Conservation (phyloP, 2,113 vertebrate genomes). For the Nothobranchius kuhntae region DNA sequence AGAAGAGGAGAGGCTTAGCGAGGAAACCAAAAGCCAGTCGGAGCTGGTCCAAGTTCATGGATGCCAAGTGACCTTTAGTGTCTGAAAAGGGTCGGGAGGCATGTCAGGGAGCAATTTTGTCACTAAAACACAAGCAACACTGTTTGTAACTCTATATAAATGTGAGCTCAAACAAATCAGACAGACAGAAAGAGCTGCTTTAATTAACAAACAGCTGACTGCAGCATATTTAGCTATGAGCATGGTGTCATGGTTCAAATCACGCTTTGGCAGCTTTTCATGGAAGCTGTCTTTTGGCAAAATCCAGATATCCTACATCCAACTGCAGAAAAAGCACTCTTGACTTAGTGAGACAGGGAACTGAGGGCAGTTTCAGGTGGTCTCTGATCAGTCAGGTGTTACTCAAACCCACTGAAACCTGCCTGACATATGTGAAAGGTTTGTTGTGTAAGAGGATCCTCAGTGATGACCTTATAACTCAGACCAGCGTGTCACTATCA, state of each 20-base stretch:
- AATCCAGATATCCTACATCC: constrained; percentile 11
- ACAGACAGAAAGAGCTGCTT: constrained; percentile 23
- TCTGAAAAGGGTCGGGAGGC: neutral
- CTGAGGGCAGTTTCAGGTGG: constrained; percentile 12
- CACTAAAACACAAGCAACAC: neutral
- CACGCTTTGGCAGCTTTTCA: constrained; percentile 31
- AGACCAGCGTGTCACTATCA: constrained; percentile 7
- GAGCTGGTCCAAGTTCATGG: neutral
- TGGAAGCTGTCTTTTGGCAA: constrained; percentile 8
- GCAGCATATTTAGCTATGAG: constrained; percentile 26
- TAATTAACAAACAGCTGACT: constrained; percentile 43
- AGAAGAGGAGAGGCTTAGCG: constrained; percentile 30
- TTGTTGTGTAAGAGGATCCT: constrained; percentile 26
- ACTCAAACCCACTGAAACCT: constrained; percentile 31
- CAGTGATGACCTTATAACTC: neutral
- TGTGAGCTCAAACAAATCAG: constrained; percentile 17
- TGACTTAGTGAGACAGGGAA: neutral
- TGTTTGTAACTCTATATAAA: neutral
- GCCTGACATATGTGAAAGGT: constrained; percentile 12
- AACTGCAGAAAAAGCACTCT: neutral
- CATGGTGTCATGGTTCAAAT: constrained; percentile 6
- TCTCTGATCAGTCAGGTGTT: constrained; percentile 42
- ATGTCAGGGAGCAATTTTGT: neutral
- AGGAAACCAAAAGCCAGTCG: constrained; percentile 25
- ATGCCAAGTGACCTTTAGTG: constrained; percentile 16